Evolutionary conservation across 2,888 invertebrate species (phyloP), one percentile per base, ranked within the genome.

Genomic region (Blastobasis lacticolella): DNA sequence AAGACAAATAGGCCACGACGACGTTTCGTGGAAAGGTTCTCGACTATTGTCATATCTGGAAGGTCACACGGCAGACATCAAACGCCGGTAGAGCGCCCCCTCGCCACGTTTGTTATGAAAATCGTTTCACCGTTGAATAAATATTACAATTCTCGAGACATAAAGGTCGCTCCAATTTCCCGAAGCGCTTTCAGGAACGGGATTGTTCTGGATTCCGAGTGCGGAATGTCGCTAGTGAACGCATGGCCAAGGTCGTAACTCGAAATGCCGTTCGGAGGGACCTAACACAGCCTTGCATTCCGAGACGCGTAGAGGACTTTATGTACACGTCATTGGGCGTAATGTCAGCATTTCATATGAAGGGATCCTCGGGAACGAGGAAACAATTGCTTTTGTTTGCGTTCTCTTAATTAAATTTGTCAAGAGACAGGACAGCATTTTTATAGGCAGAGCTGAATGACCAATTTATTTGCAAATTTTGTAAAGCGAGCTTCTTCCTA

Each of bases 221-320:
- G 52, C 53, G 61, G 63, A 60, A 62, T 59, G 55, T 56, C 48
- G 51, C 42, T 42, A 8, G 6, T 58, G 57, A 52, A 53, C 56
- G 55, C 54, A 55, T 46, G 57, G 57, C 55, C 60, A 65, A 63
- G 65, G 64, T 55, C 58, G 55, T 44, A 48, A 43, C 50, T 38
- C 49, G 49, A 51, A 56, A 53, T 49, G 51, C 49, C 52, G 52
- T 52, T 54, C 51, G 51, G 49, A 45, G 45, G 53, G 52, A 51
- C 37, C 47, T 50, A 46, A 23, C 49, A 57, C 52, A 59, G 52
- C 64, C 62, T 60, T 56, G 60, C 62, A 57, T 60, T 63, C 64
- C 60, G 36, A 49, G 50, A 54, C 60, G 54, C 55, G 49, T 40
- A 42, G 41, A 42, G 40, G 45, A 23, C 51, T 50, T 54, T 54